These are phyloP conservation scores for Anadara kagoshimensis DNA, from an alignment of 1,140 invertebrate species.

Conservation along the genomic window DNA sequence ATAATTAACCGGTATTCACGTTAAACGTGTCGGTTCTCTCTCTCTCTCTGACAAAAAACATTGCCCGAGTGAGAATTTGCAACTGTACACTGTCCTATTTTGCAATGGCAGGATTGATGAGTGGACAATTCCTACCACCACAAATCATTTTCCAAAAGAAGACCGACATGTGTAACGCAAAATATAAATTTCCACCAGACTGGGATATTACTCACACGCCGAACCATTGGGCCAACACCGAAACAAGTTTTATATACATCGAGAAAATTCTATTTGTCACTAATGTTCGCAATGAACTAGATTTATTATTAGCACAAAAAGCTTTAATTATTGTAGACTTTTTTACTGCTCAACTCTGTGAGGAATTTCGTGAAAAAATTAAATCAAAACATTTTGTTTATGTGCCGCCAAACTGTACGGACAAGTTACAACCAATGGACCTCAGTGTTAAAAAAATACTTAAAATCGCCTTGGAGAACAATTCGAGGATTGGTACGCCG, in stretches of 20 bases:
- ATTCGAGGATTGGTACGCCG: background rate
- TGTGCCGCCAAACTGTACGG: conserved; percentile 10
- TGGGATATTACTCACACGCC: conserved; percentile 11
- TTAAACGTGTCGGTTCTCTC: no score
- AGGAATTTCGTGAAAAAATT: background rate
- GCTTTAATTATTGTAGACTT: background rate
- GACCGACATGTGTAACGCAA: conserved; percentile 9
- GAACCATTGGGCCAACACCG: conserved; percentile 14
- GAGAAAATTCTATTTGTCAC: no score
- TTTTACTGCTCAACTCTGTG: background rate
- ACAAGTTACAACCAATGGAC: conserved; percentile 7
- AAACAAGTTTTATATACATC: background rate
- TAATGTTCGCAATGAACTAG: no score
- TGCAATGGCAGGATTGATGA: no score
- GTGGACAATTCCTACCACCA: conserved; percentile 9
- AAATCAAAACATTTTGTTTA: background rate
- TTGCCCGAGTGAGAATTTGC: no score
- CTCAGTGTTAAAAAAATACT: background rate
- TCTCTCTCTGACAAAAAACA: no score
- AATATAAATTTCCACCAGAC: conserved; percentile 12
- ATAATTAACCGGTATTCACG: no score
- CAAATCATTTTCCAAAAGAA: conserved; percentile 14
- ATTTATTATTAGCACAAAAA: background rate
- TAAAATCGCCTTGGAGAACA: background rate
- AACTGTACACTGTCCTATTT: no score